phyloP scores from a whole-genome alignment of 2,888 invertebrate genomes.

The Cremastobaeus sp. region DNA sequence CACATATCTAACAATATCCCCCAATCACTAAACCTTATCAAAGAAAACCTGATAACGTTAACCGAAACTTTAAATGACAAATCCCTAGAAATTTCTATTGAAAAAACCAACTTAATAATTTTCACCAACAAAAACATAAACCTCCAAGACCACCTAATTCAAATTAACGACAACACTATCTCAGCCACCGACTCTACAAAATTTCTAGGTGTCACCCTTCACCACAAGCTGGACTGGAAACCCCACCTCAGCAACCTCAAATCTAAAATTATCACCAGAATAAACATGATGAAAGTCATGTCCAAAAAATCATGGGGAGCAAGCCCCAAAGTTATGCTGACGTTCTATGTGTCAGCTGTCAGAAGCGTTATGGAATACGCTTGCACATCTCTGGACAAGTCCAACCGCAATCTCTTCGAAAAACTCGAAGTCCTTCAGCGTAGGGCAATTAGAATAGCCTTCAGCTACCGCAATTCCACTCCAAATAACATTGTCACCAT shows the following conservation, averaged over 20 bases:
- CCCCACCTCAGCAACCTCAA: neutral
- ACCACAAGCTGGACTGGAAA: neutral
- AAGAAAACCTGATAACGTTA: neutral
- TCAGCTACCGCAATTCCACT: neutral
- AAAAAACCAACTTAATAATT: conserved; percentile 6
- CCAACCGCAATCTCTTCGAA: neutral
- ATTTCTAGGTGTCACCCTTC: neutral
- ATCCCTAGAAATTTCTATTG: neutral
- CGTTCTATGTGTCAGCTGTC: neutral
- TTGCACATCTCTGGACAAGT: neutral
- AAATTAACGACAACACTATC: neutral
- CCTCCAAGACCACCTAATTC: neutral
- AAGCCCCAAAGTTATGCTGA: neutral
- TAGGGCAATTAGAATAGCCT: neutral
- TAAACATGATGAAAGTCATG: conserved; percentile 2
- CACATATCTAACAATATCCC: neutral
- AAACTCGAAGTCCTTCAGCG: neutral
- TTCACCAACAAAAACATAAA: neutral
- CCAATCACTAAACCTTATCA: neutral
- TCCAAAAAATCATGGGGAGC: neutral
- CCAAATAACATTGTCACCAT: conserved; percentile 10
- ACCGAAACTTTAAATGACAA: neutral
- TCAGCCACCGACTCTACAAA: neutral
- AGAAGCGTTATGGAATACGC: neutral
- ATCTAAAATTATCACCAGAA: neutral